Evolutionary conservation across 2,797 vertebrate genomes (phyloP).

Genomic region (Cossypha polioptera): DNA sequence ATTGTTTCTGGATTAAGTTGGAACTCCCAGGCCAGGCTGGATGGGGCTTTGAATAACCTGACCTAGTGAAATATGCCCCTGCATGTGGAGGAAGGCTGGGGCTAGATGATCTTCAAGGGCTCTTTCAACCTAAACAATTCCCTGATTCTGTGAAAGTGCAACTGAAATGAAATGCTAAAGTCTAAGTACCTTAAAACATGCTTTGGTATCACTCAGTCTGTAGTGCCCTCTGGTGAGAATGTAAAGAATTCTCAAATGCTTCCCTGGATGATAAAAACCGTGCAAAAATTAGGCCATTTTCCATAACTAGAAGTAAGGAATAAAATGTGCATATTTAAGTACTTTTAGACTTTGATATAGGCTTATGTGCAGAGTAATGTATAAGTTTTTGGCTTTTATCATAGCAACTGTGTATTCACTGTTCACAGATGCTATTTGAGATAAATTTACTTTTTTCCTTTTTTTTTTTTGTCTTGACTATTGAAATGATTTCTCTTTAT

Average conservation of each 20-base stretch:
- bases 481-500: background rate
- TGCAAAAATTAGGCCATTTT: background rate
- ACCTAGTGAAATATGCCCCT: background rate
- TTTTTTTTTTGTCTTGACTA: background rate
- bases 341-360: background rate
- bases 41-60: background rate
- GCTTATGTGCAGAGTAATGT: background rate
- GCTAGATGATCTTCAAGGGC: background rate
- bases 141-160: background rate
- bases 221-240: conserved; percentile 26
- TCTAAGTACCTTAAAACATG: accelerated
- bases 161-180: background rate
- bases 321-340: background rate
- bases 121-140: background rate
- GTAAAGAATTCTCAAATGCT: background rate
- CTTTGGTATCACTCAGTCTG: background rate
- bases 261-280: background rate
- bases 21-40: background rate
- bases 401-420: background rate
- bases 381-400: background rate
- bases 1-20: background rate
- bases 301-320: background rate
- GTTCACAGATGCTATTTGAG: background rate
- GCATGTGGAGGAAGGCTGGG: background rate
- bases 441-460: accelerated